Conservation (phyloP, 2,888 invertebrate species). For the Tyria jacobaeae region DNA sequence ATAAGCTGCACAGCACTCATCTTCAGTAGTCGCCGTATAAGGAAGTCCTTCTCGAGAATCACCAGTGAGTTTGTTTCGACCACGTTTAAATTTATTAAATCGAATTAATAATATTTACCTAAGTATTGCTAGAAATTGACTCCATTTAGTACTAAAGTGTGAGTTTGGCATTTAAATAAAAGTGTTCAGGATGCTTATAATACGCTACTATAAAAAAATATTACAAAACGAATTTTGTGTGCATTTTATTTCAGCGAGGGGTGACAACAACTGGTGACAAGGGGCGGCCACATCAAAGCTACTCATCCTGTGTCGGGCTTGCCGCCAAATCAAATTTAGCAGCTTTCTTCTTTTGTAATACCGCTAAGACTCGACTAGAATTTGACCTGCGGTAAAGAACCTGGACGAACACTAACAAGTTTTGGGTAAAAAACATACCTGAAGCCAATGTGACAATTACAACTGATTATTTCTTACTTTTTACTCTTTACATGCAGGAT, state of each 20-base stretch:
- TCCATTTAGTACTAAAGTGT: constrained; percentile 36
- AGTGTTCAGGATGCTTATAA: constrained; percentile 78
- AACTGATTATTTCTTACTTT: no score
- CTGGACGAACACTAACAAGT: constrained; percentile 40
- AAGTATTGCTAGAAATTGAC: no score
- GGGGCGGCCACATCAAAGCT: constrained; percentile 81
- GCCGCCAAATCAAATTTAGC: constrained; percentile 82
- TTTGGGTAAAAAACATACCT: constrained; percentile 38
- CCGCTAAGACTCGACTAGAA: constrained; percentile 59
- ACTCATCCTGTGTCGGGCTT: constrained; percentile 70
- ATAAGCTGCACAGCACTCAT: no score
- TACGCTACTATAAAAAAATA: constrained; percentile 82
- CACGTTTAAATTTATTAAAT: no score
- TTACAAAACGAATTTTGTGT: constrained; percentile 83
- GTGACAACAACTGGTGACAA: constrained; percentile 56
- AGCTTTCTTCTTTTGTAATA: constrained; percentile 79
- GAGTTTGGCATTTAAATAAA: constrained; percentile 70
- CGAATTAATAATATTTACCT: no score
- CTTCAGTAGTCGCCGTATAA: no score
- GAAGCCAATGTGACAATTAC: no score
- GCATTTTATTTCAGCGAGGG: constrained; percentile 75
- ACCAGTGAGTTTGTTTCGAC: no score
- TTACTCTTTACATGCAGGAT: no score
- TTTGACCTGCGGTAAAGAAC: constrained; percentile 55
- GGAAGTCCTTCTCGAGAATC: no score